A percentile compares a stretch with the other conserved stretches of the same genome.
Evolutionary conservation across 2,888 invertebrate species (phyloP).

Genomic region (Lycocerus yunnanus): DNA sequence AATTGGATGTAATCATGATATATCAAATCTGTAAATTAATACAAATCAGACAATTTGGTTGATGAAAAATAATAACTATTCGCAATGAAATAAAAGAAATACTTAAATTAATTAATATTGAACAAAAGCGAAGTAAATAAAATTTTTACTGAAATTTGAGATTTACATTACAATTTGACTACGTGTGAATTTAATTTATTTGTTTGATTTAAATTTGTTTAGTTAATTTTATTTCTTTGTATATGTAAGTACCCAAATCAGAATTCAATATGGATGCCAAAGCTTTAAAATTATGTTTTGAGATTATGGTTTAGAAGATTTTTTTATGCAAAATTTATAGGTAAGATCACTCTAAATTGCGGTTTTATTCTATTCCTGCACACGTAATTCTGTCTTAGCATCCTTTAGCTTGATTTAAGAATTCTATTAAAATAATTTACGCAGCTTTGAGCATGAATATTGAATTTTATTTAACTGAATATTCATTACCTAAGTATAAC

Average conservation of each 20-base stretch:
- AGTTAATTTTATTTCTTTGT: neutral
- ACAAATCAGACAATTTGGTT: neutral
- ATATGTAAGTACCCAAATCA: neutral
- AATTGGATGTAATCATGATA: neutral
- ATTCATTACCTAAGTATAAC: slow-evolving; percentile 46
- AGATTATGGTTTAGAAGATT: slow-evolving; percentile 20
- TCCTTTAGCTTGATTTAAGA: slow-evolving; percentile 52
- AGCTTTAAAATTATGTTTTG: neutral
- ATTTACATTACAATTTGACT: neutral
- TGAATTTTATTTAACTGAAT: slow-evolving; percentile 49
- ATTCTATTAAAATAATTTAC: slow-evolving; percentile 51
- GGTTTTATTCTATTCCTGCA: slow-evolving; percentile 29
- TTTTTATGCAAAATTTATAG: slow-evolving; percentile 23
- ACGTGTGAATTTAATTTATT: neutral
- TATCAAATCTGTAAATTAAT: neutral
- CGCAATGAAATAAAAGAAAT: neutral
- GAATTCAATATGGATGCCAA: neutral
- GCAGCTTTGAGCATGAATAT: slow-evolving; percentile 43
- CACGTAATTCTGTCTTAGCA: slow-evolving; percentile 39
- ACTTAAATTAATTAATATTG: neutral
- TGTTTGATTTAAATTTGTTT: neutral
- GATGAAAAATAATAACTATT: neutral
- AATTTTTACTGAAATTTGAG: neutral
- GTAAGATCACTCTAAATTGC: slow-evolving; percentile 23
- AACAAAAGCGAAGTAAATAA: neutral